phyloP scores from a whole-genome alignment of 2,797 vertebrate genomes.

The Propithecus deckenii region DNA sequence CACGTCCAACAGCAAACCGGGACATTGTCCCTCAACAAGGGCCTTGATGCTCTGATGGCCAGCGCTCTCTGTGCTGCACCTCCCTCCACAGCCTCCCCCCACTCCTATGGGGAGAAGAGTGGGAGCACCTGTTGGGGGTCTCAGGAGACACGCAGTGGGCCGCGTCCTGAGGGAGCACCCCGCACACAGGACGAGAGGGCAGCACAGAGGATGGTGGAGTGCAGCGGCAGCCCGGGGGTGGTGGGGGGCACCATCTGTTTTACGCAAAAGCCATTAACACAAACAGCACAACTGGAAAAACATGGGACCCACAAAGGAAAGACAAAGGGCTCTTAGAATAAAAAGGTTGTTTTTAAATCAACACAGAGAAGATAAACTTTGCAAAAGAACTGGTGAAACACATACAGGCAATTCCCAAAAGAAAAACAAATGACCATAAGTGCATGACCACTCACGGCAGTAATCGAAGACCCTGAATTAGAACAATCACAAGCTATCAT shows the following conservation, averaged over 20 bases:
- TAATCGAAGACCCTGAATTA: background rate
- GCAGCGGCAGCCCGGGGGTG: background rate
- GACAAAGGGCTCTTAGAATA: background rate
- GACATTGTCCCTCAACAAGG: background rate
- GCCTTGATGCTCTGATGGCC: background rate
- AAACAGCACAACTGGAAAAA: background rate
- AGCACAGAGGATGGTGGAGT: too few species aligned
- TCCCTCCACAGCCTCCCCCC: background rate
- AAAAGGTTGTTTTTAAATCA: background rate
- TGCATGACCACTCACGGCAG: too few species aligned
- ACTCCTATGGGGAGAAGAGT: background rate
- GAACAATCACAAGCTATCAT: accelerated
- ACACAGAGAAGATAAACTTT: background rate
- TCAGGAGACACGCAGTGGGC: background rate
- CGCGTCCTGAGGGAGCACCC: too few species aligned
- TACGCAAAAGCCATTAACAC: background rate
- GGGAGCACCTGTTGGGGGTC: too few species aligned
- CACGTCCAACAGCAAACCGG: background rate
- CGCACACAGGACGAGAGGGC: too few species aligned
- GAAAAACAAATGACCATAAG: background rate
- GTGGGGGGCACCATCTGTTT: background rate
- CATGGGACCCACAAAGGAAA: background rate
- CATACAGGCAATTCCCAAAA: background rate
- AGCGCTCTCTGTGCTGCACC: background rate
- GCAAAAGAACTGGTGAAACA: background rate